phyloP scores from a whole-genome alignment of 2,888 invertebrate species.

The Hartigia nigra region DNA sequence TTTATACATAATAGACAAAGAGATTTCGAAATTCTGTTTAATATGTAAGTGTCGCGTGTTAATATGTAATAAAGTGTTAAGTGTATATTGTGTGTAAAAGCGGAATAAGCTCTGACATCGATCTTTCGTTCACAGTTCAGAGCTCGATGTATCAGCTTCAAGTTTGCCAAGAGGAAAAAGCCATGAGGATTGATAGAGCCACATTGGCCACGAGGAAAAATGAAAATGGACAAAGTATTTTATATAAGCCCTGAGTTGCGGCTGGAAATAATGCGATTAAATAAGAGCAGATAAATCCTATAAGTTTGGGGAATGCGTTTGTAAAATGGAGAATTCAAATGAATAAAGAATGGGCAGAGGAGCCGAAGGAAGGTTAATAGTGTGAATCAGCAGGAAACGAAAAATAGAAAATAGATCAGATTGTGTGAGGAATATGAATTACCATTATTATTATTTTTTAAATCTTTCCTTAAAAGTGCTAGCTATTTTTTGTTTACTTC shows the following conservation, averaged over 20 bases:
- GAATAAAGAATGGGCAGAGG: background rate
- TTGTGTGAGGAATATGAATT: background rate
- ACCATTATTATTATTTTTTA: background rate
- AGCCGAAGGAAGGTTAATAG: background rate
- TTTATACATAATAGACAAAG: background rate
- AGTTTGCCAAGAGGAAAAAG: background rate
- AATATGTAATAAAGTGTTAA: background rate
- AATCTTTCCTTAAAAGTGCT: conserved; percentile 5
- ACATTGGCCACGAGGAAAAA: background rate
- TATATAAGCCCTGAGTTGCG: background rate
- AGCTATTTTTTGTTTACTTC: conserved; percentile 5
- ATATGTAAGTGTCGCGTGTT: background rate
- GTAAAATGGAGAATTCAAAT: background rate
- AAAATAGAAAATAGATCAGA: background rate
- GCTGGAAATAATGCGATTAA: background rate
- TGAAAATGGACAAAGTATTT: background rate
- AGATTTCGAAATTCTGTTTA: background rate
- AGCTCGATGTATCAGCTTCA: background rate
- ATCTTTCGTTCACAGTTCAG: too few species aligned
- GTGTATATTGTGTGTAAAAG: background rate
- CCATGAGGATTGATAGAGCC: background rate
- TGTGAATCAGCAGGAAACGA: background rate
- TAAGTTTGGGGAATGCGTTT: background rate
- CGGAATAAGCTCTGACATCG: background rate
- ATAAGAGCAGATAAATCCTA: background rate